Evolutionary conservation across 2,113 vertebrate species (phyloP), one percentile per base, ranked within the genome.

Genomic region (Trinectes maculatus): DNA sequence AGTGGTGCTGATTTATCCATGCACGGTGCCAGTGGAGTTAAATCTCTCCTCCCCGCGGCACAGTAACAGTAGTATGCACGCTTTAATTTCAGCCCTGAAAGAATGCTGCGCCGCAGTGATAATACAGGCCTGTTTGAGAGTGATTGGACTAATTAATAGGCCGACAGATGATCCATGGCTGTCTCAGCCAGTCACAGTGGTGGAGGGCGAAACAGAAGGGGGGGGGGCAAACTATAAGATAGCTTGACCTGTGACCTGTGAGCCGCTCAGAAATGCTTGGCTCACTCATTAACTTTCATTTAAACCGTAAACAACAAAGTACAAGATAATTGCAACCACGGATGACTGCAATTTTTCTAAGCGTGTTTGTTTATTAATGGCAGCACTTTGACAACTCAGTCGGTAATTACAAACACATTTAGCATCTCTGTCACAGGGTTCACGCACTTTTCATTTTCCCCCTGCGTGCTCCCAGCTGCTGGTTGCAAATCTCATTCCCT

Each of bases 91-190:
- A 79, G 80, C 79, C 77, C 68, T 77, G 82, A 85, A 85, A 87
- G 83, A 83, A 80, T 89, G 83, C 85, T 54, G 68, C 71, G 88
- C 79, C 54, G 68, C 70, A 81, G 65, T 74, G 83, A 84, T 86
- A 87, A 86, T 63, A 49, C 52, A 9, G 76, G 79, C 72, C 85
- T 88, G 87, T 83, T 89, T 84, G 84, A 83, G 81, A 71, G 80
- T 84, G 88, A 89, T 88, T 87, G 85, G 84, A 79, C 89, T 90
- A 90, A 89, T 89, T 88, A 84, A 91, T 83, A 84, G 79, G 76
- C 80, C 86, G 82, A 71, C 68, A 69, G 74, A 87, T 87, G 85
- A 89, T 86, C 81, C 74, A 21, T 11, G 51, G 61, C 87, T 69
- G 68, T 71, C 75, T 76, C 28, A 71, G 29, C 56, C 73, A 75